phyloP scores from a whole-genome alignment of 1,140 invertebrate genomes.

The Chymomyza costata region DNA sequence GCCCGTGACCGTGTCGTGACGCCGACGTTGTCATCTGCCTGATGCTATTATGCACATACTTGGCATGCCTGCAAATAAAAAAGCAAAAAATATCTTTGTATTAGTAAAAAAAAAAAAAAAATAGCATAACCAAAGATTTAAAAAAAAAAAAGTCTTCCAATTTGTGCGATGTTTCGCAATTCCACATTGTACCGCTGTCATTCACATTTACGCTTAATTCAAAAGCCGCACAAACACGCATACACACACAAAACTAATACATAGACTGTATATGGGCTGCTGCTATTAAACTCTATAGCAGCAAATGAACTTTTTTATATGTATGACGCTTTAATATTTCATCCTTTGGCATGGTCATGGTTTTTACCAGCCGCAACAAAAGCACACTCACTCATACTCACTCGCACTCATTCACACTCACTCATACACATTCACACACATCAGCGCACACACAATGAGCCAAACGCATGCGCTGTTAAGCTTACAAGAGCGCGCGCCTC shows the following conservation, averaged over 20 bases:
- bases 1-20: conserved; percentile 32
- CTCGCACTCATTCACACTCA: background rate
- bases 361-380: conserved; percentile 29
- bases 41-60: conserved; percentile 33
- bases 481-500: background rate
- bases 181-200: conserved; percentile 40
- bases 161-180: conserved; percentile 15
- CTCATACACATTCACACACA: conserved; percentile 1
- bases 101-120: conserved; percentile 9
- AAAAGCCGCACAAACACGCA: conserved; percentile 6
- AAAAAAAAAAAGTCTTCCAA: conserved; percentile 16
- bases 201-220: conserved; percentile 34
- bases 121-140: too few relatives aligned
- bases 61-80: conserved; percentile 10
- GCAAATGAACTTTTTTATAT: conserved; percentile 25
- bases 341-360: conserved; percentile 73
- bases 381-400: conserved; percentile 1
- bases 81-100: conserved; percentile 18
- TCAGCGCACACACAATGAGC: background rate
- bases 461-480: conserved; percentile 15
- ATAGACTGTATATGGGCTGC: conserved; percentile 29
- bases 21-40: conserved; percentile 33
- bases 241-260: conserved; percentile 2
- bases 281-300: conserved; percentile 25
- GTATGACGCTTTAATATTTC: conserved; percentile 51